Conservation (phyloP, 2,797 vertebrate species). For the Pangasius larnaudii region DNA sequence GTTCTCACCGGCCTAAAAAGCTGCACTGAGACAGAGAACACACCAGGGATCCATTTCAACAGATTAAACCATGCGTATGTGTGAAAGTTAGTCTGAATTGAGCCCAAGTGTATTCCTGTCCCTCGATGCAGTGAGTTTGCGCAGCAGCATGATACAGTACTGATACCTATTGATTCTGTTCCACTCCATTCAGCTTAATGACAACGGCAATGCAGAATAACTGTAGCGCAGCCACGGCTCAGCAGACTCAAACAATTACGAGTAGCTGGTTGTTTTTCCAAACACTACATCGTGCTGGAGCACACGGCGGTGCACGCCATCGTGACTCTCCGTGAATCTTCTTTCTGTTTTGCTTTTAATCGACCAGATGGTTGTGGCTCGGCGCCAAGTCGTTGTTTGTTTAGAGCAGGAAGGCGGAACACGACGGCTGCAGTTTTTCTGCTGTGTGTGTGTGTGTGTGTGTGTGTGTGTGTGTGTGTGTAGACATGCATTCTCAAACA, state of each 20-base stretch:
- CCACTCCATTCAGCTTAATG: background rate
- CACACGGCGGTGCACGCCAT: background rate
- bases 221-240: background rate
- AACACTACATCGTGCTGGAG: background rate
- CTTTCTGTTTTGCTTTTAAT: background rate
- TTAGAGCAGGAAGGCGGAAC: background rate
- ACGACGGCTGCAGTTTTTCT: conserved; percentile 7
- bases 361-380: conserved; percentile 50
- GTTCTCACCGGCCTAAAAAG: background rate
- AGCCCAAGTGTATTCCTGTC: background rate
- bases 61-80: too few species aligned
- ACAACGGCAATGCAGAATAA: background rate
- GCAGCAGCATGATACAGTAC: background rate
- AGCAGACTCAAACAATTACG: background rate
- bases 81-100: too few species aligned
- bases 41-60: background rate
- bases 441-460: conserved; percentile 2
- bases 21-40: background rate
- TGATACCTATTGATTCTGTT: background rate
- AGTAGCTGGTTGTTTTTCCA: background rate
- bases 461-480: conserved; percentile 8
- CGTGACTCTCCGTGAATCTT: background rate
- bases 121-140: background rate
- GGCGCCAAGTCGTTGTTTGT: conserved; percentile 41
- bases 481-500: conserved; percentile 20